Conservation (phyloP, 2,113 vertebrate species). For the Chaetodon trifascialis region DNA sequence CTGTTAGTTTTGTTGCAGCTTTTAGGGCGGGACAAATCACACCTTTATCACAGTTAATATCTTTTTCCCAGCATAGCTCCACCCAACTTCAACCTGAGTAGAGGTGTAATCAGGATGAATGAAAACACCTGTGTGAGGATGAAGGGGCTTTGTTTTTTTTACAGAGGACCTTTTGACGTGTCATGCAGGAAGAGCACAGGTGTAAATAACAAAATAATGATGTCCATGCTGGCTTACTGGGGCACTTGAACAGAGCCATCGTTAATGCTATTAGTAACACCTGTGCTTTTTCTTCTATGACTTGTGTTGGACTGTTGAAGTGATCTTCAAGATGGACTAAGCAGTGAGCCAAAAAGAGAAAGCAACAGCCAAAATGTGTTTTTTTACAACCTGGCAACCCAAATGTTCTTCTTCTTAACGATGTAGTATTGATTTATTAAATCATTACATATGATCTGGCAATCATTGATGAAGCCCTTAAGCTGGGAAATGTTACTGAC, state of each 20-base stretch:
- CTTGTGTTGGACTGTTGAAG: no score
- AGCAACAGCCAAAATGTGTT: not conserved
- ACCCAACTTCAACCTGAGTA: not conserved
- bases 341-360: not conserved
- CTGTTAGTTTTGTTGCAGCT: slow-evolving; percentile 3
- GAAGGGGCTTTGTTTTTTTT: not conserved
- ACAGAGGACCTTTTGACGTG: not conserved
- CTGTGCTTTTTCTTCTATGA: not conserved
- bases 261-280: not conserved
- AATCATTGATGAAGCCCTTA: not conserved
- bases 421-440: not conserved
- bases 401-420: not conserved
- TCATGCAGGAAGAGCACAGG: not conserved
- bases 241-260: not conserved
- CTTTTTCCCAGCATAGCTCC: not conserved
- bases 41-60: not conserved
- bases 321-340: not conserved
- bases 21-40: not conserved
- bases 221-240: not conserved
- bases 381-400: not conserved
- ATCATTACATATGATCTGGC: not conserved
- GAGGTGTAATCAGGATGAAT: not conserved
- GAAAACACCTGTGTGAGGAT: not conserved
- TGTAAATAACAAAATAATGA: not conserved
- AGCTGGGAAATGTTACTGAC: not conserved